Base-by-base conservation (phyloP, 2,113 vertebrate species). In the Tychaedon coryphoeus region DNA sequence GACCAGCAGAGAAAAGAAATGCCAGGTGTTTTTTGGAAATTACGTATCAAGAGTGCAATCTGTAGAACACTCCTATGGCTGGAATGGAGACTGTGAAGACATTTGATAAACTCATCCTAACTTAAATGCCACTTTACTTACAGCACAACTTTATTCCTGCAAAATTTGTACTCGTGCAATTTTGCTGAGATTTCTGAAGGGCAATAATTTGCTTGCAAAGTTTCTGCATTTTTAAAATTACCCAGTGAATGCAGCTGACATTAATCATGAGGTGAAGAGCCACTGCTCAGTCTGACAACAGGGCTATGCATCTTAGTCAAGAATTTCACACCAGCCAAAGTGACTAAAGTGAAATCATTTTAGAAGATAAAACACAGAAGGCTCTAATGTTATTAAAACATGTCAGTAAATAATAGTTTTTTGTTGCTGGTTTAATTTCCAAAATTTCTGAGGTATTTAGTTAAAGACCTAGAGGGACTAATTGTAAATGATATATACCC, bases 351-450 rank as follows among this genome's bases (percentile, higher is more conserved):
- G 79, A 93, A 95, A 93, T 89, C 71, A 96, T 87, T 88, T 79
- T 40, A 65, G 58, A 87, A 73, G 92, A 80, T 82, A 90, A 88
- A 97, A 67, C 78, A 82, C 82, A 71, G 69, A 86, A 62, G 84
- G 29, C 76, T 91, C 67, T 97, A 97, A 97, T 72, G 56, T 73
- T 89, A 85, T 96, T 96, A 96, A 95, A 96, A 45, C 12, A 19
- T 77, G 75, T 72, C 86, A 84, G 84, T 92, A 96, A 97, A 85
- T 92, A 94, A 87, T 93, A 93, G 81, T 40, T 90, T 56, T 78
- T 93, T 87, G 42, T 72, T 94, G 36, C 57, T 90, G 69, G 31
- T 85, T 88, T 88, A 72, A 92, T 93, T 94, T 91, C 36, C 16
- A 45, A 73, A 81, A 84, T 87, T 92, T 96, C 61, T 38, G 57